phyloP scores from a whole-genome alignment of 2,797 vertebrate genomes.

The Lagorchestes hirsutus region DNA sequence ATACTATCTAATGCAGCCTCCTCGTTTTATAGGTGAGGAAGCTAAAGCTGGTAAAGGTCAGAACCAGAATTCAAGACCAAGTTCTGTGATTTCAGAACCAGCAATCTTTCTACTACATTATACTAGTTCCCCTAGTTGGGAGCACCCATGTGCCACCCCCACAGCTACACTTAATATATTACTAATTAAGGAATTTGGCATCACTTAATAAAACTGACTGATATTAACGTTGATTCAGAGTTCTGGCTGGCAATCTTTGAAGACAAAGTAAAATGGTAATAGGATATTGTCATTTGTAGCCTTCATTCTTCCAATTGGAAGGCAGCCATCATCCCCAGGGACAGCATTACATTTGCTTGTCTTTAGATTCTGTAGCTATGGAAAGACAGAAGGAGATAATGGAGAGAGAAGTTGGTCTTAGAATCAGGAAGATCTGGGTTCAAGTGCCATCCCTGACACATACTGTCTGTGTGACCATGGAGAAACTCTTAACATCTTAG shows the following conservation, averaged over 20 bases:
- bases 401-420: neutral
- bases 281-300: constrained; percentile 34
- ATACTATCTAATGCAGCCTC: neutral
- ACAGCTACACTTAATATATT: constrained; percentile 66
- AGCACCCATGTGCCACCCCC: constrained; percentile 47
- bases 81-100: neutral
- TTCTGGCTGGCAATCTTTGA: constrained; percentile 63
- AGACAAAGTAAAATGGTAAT: constrained; percentile 71
- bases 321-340: constrained; percentile 53
- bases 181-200: constrained; percentile 73
- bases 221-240: constrained; percentile 70
- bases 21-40: neutral
- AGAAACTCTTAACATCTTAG: neutral
- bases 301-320: constrained; percentile 71
- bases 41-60: neutral
- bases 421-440: neutral
- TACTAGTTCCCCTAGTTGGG: neutral
- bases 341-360: constrained; percentile 72
- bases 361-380: constrained; percentile 17
- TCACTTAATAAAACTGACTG: constrained; percentile 70
- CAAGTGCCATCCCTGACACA: neutral
- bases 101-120: neutral
- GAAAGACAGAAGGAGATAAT: neutral
- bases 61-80: neutral
- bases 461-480: neutral